Evolutionary conservation across 2,797 vertebrate species (phyloP).

Genomic region (Hephaestus fuliginosus): DNA sequence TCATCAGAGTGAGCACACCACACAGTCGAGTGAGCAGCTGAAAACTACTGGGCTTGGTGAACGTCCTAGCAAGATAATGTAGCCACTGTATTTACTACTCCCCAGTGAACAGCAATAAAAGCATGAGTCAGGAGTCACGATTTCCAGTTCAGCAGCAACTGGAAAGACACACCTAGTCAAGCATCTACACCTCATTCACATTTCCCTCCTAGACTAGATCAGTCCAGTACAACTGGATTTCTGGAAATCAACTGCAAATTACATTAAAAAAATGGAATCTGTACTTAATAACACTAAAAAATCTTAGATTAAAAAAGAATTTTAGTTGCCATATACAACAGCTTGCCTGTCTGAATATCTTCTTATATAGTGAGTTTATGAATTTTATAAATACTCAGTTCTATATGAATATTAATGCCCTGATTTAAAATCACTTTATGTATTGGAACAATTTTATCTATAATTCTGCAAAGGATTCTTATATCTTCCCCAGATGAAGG

Average conservation of each 20-base stretch:
- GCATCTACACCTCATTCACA: constrained; percentile 33
- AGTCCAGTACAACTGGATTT: not conserved
- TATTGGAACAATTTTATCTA: not conserved
- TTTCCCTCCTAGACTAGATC: constrained; percentile 32
- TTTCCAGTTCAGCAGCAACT: constrained; percentile 53
- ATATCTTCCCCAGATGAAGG: not conserved
- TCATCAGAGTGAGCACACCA: not conserved
- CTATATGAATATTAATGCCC: not conserved
- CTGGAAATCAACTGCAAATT: not conserved
- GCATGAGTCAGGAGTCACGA: constrained; percentile 58
- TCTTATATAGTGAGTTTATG: not conserved
- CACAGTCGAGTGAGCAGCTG: not conserved
- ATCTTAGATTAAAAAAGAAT: no score
- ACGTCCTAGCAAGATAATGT: constrained; percentile 37
- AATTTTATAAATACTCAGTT: not conserved
- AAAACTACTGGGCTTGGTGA: constrained; percentile 16
- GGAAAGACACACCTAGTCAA: constrained; percentile 46
- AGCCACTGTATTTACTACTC: constrained; percentile 34
- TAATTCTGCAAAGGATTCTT: not conserved
- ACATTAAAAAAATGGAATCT: not conserved
- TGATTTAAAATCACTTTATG: not conserved
- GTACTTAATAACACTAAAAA: not conserved
- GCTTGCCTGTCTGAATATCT: not conserved
- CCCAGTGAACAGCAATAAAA: constrained; percentile 53
- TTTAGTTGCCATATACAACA: not conserved